Evolutionary conservation across 1,140 invertebrate species (phyloP), one percentile per base, ranked within the genome.

Genomic region (Bombus terrestris): DNA sequence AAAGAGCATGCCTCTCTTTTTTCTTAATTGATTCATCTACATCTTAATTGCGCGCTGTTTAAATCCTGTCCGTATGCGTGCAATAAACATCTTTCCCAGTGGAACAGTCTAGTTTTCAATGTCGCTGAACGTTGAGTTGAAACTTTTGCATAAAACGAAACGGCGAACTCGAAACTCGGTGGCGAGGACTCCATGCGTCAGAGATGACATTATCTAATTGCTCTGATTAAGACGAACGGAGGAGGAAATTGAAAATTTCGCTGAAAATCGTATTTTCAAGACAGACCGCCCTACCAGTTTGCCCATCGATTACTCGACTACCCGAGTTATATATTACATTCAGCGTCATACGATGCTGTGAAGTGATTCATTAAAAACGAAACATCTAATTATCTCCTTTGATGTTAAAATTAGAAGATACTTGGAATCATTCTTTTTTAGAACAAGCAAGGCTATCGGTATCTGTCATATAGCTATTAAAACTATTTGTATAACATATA

Each of bases 191-290:
- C 8, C 43, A 47, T n/a, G 43, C 35, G 59, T 47, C 64, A 35
- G 32, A 47, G 43, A 15, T 15, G 78, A 35, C 10, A 39, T 35
- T 77, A 39, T 68, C 43, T 77, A 78, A 80, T 77, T 77, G 62
- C 62, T 77, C 13, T 18, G 43, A 57, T 77, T 64, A 66, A 64
- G 53, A 83, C 57, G 28, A 32, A 6, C 68, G 35, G 18, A 12
- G 59, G 32, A 84, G 53, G 53, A 79, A 71, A 84, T 84, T 53
- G 47, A 68, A 71, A 43, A 59, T 69, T 71, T 35, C 22, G 22
- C 13, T 32, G 75, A 77, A 77, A 80, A 59, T 53, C 39, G 35
- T 57, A 10, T 57, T 71, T 78, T 71, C 28, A 59, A 64, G 39
- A 25, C 37, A 25, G 4, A 3, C 8, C 32, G 32, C 35, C 47